Evolutionary conservation across 2,797 vertebrate genomes (phyloP).

Genomic region (Crocodylus rhombifer): DNA sequence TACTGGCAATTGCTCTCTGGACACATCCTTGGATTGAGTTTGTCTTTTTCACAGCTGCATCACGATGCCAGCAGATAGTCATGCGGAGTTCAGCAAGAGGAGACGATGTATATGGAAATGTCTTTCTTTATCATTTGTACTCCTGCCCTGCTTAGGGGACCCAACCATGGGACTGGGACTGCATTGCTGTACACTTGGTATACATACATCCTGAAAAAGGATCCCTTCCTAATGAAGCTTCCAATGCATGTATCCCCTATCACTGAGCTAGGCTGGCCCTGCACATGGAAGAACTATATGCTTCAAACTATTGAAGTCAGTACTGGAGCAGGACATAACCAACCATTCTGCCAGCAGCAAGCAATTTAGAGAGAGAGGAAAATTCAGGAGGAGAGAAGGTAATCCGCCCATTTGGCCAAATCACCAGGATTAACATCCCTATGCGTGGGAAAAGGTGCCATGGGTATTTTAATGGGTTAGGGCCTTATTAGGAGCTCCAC

Average conservation of each 20-base stretch:
- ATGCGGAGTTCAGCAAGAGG: too few relatives aligned
- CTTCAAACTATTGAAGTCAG: neutral
- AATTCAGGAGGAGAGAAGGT: neutral
- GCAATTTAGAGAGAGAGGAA: neutral
- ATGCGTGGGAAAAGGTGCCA: neutral
- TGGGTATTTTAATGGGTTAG: neutral
- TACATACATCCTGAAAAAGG: neutral
- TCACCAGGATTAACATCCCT: neutral
- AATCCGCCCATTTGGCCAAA: neutral
- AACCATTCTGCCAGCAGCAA: neutral
- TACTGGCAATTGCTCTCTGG: too few relatives aligned
- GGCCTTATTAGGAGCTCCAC: neutral
- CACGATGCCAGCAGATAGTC: too few relatives aligned
- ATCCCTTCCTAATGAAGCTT: too few relatives aligned
- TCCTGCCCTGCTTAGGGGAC: neutral
- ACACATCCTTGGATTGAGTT: too few relatives aligned
- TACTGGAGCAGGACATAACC: neutral
- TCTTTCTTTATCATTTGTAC: neutral
- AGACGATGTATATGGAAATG: too few relatives aligned
- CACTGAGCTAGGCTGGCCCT: neutral
- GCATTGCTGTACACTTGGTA: neutral
- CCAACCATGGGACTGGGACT: neutral
- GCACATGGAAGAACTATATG: neutral
- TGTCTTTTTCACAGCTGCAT: too few relatives aligned
- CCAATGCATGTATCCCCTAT: neutral